These are phyloP conservation scores for Scylla paramamosain DNA, from an alignment of 1,140 invertebrate genomes.

Conservation along the genomic window DNA sequence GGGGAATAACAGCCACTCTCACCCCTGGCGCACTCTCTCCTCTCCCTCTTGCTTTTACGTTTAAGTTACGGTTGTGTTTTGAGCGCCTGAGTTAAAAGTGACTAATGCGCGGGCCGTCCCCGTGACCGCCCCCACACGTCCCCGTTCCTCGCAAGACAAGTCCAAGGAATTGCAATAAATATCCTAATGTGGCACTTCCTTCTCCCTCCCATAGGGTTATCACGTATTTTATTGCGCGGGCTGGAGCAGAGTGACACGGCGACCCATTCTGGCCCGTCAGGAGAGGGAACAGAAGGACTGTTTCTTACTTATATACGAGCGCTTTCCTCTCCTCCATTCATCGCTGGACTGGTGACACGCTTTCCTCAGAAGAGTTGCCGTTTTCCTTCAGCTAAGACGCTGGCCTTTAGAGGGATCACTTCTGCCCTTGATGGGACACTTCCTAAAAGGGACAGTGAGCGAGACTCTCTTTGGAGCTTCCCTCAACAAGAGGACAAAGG, in stretches of 20 bases:
- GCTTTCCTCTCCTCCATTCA: slow-evolving; percentile 31
- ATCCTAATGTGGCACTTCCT: slow-evolving; percentile 42
- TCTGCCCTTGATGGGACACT: neutral
- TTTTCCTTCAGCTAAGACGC: neutral
- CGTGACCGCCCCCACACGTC: neutral
- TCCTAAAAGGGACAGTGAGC: neutral
- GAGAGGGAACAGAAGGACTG: neutral
- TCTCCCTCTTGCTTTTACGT: neutral
- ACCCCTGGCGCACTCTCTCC: neutral
- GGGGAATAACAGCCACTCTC: neutral
- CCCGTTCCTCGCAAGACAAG: slow-evolving; percentile 30
- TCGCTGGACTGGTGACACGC: neutral
- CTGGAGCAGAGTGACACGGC: neutral
- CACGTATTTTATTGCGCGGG: slow-evolving; percentile 39
- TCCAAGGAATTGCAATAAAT: neutral
- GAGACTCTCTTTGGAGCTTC: no score
- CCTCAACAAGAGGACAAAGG: no score
- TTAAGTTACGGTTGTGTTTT: slow-evolving; percentile 1
- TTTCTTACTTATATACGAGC: neutral
- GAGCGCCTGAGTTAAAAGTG: slow-evolving; percentile 5
- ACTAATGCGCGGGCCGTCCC: neutral
- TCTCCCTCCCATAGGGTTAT: slow-evolving; percentile 35
- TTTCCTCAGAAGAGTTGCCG: slow-evolving; percentile 1
- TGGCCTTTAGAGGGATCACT: neutral
- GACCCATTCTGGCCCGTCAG: neutral